phyloP scores from a whole-genome alignment of 2,888 invertebrate genomes.

The Meghimatium bilineatum region DNA sequence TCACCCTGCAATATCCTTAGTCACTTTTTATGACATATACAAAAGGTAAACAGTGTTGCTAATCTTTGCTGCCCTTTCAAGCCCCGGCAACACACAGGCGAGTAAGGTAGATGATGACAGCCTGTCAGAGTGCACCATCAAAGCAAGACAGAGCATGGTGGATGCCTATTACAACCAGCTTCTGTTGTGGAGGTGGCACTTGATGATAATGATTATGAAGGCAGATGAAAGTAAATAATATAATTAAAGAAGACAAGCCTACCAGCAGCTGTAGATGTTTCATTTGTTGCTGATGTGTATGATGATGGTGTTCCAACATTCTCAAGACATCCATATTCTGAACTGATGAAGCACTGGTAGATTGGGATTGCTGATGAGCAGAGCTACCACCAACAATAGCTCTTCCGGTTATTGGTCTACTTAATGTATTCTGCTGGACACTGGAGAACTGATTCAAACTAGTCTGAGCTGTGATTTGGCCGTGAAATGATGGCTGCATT shows the following conservation, averaged over 20 bases:
- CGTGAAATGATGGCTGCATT: neutral
- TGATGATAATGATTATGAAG: no score
- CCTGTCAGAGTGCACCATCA: no score
- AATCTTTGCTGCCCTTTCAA: no score
- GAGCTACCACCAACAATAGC: constrained; percentile 37
- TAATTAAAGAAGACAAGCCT: neutral
- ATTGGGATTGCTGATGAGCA: neutral
- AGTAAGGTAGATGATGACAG: no score
- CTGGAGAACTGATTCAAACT: neutral
- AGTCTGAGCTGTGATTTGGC: neutral
- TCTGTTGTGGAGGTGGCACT: no score
- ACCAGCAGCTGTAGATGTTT: neutral
- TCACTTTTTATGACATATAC: no score
- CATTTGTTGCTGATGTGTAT: constrained; percentile 18
- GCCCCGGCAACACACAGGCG: no score
- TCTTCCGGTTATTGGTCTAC: constrained; percentile 22
- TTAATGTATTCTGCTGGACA: neutral
- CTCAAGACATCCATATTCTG: constrained; percentile 19
- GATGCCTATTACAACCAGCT: no score
- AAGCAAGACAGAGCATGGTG: no score
- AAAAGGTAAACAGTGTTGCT: no score
- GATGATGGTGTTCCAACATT: constrained; percentile 38
- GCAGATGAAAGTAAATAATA: no score
- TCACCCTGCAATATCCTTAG: no score
- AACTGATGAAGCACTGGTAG: neutral